Percentiles rank a stretch among this genome's conserved stretches.
Evolutionary conservation across 1,140 invertebrate genomes (phyloP).

Genomic region (Drosophila nasuta): DNA sequence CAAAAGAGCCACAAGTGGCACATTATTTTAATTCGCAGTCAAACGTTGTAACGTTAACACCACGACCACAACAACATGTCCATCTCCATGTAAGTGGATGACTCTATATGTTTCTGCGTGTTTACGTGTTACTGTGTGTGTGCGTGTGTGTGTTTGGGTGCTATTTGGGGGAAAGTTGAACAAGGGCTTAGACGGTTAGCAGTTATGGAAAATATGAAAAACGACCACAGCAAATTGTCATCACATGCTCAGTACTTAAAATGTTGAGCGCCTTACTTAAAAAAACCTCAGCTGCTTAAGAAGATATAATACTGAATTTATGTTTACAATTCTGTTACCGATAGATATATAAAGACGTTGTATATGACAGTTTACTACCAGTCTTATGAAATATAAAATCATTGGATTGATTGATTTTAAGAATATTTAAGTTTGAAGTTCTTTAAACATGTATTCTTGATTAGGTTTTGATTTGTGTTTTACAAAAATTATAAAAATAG

Average conservation of each 20-base stretch:
- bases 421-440: too few relatives aligned
- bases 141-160: background rate
- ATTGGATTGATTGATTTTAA: too few relatives aligned
- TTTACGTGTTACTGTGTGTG: background rate
- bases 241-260: background rate
- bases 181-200: background rate
- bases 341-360: too few relatives aligned
- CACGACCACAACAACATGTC: conserved; percentile 25
- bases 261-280: too few relatives aligned
- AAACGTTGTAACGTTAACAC: conserved; percentile 79
- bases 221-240: background rate
- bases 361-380: too few relatives aligned
- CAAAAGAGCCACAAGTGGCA: conserved; percentile 81
- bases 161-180: background rate
- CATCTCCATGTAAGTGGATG: background rate
- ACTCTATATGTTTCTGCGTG: background rate
- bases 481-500: too few relatives aligned
- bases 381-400: too few relatives aligned
- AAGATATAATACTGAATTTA: too few relatives aligned
- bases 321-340: too few relatives aligned
- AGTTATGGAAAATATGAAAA: background rate
- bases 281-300: too few relatives aligned
- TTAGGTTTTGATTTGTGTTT: too few relatives aligned
- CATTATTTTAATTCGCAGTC: conserved; percentile 84
- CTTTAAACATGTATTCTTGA: too few relatives aligned